These are phyloP conservation scores for Platanista minor DNA, from an alignment of 2,113 vertebrate species.

Conservation along the genomic window DNA sequence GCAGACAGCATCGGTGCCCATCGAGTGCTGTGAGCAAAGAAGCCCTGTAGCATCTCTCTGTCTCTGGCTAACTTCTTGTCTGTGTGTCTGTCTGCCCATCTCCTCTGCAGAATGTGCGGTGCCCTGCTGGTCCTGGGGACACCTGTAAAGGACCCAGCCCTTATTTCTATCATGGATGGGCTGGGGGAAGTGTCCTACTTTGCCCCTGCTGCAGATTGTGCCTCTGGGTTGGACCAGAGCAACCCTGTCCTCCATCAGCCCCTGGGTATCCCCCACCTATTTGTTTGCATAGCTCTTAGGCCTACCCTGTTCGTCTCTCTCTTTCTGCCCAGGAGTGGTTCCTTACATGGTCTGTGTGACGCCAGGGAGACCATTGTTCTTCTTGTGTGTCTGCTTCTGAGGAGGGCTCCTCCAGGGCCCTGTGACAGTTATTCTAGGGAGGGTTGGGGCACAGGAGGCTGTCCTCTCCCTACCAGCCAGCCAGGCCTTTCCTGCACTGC, in stretches of 20 bases:
- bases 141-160: background rate
- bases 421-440: background rate
- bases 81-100: background rate
- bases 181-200: background rate
- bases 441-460: background rate
- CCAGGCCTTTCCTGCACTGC: background rate
- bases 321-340: background rate
- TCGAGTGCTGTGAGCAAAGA: constrained; percentile 92
- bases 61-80: background rate
- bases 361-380: background rate
- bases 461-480: background rate
- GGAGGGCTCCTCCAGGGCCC: background rate
- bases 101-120: background rate
- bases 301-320: background rate
- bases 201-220: background rate
- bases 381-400: background rate
- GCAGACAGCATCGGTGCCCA: constrained; percentile 90
- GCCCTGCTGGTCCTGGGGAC: background rate
- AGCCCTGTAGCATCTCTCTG: constrained; percentile 10
- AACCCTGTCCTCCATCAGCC: background rate
- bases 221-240: background rate
- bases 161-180: background rate
- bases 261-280: background rate
- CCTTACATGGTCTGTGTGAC: background rate
- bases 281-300: background rate